Evolutionary conservation across 2,888 invertebrate genomes (phyloP).

Genomic region (Eupithecia vulgata): DNA sequence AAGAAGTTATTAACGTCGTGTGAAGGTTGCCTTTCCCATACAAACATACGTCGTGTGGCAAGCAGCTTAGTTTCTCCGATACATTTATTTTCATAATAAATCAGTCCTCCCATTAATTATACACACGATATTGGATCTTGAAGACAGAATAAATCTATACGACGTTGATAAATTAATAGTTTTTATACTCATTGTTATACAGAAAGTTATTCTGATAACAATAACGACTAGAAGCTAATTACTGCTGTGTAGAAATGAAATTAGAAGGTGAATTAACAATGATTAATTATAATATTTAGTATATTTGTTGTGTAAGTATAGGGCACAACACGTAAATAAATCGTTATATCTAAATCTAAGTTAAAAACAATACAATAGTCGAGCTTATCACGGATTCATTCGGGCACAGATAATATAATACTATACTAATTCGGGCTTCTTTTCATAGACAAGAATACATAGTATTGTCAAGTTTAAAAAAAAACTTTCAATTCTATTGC

Average conservation of each 20-base stretch:
- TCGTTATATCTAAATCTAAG: too few relatives aligned
- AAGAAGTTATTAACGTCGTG: too few relatives aligned
- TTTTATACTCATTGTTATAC: slow-evolving; percentile 35
- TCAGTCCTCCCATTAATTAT: slow-evolving; percentile 62
- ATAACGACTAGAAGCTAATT: neutral
- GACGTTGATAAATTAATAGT: slow-evolving; percentile 46
- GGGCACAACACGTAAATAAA: too few relatives aligned
- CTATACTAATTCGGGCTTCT: too few relatives aligned
- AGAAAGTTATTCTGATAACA: slow-evolving; percentile 27
- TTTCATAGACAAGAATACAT: neutral
- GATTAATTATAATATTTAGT: too few relatives aligned
- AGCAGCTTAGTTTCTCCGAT: slow-evolving; percentile 45
- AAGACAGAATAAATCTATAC: slow-evolving; percentile 42
- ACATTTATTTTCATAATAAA: slow-evolving; percentile 61
- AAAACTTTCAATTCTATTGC: too few relatives aligned
- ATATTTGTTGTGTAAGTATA: neutral
- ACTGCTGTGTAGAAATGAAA: slow-evolving; percentile 19
- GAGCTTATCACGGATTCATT: too few relatives aligned
- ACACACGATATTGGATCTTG: slow-evolving; percentile 47
- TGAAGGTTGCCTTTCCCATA: neutral
- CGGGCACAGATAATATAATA: too few relatives aligned
- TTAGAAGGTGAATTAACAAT: neutral
- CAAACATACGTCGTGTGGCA: slow-evolving; percentile 35
- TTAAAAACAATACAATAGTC: too few relatives aligned
- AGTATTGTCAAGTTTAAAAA: neutral